Percentiles rank a stretch among this genome's conserved stretches.
Conservation (phyloP, 1,140 invertebrate genomes). For the Kradibia gibbosae region DNA sequence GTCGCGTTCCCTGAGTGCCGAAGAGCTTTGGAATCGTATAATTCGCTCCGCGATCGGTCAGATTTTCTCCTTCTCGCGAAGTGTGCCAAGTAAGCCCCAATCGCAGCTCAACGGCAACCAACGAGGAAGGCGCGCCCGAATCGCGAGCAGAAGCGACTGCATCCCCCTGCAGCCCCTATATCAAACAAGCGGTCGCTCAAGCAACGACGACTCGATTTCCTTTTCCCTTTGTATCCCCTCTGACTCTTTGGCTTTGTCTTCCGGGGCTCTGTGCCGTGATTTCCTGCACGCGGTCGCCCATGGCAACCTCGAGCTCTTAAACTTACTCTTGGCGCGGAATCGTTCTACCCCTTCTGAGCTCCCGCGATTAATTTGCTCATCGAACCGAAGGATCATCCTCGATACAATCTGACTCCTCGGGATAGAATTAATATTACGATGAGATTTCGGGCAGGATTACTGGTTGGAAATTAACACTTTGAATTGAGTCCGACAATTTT, state of each 20-base stretch:
- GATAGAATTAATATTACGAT: no score
- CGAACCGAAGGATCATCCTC: not conserved
- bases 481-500: no score
- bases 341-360: not conserved
- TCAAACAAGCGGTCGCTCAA: not conserved
- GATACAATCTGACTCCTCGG: no score
- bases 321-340: not conserved
- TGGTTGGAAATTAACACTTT: no score
- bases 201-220: not conserved
- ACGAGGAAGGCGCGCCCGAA: not conserved
- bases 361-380: not conserved
- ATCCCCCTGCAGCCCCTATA: not conserved
- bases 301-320: constrained; percentile 19
- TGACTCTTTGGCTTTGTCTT: not conserved
- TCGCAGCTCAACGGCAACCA: no score
- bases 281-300: constrained; percentile 3
- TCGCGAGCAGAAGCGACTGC: not conserved
- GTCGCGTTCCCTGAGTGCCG: no score
- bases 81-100: no score
- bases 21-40: no score
- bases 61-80: not conserved
- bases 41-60: not conserved
- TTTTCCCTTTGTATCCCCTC: not conserved
- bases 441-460: no score
- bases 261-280: not conserved